Percentiles rank a stretch among this genome's conserved stretches.
Conservation (phyloP, 2,113 vertebrate species). For the Hemichromis elongatus region DNA sequence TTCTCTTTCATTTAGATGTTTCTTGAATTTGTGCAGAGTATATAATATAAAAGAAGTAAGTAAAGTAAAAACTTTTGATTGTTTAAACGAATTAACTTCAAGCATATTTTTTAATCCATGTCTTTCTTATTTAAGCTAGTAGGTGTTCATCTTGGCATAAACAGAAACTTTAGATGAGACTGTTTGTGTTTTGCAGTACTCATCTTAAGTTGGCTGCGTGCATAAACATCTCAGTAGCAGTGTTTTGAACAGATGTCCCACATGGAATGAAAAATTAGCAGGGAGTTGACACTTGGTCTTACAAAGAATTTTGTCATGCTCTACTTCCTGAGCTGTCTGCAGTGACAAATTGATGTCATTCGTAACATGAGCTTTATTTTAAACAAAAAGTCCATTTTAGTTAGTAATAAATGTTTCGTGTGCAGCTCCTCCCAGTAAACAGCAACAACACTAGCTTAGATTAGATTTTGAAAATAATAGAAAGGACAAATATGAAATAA, state of each 20-base stretch:
- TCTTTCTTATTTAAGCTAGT: neutral
- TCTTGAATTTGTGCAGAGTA: too few species aligned
- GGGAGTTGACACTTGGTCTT: neutral
- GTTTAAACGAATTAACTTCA: neutral
- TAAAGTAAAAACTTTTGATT: neutral
- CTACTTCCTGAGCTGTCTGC: neutral
- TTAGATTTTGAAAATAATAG: neutral
- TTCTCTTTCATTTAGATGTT: too few species aligned
- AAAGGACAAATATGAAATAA: neutral
- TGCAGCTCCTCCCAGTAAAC: neutral
- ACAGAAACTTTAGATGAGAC: neutral
- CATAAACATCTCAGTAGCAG: neutral
- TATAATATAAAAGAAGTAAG: too few species aligned
- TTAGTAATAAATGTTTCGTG: neutral
- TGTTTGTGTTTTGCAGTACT: neutral
- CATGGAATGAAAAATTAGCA: neutral
- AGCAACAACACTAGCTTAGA: neutral
- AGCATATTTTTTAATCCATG: neutral
- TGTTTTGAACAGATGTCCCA: constrained; percentile 15
- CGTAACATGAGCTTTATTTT: neutral
- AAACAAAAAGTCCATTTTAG: neutral
- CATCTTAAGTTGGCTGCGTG: neutral
- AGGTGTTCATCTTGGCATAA: neutral
- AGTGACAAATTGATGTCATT: neutral
- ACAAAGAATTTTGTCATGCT: neutral